phyloP scores from a whole-genome alignment of 1,140 invertebrate species.

The Nymphalis io region DNA sequence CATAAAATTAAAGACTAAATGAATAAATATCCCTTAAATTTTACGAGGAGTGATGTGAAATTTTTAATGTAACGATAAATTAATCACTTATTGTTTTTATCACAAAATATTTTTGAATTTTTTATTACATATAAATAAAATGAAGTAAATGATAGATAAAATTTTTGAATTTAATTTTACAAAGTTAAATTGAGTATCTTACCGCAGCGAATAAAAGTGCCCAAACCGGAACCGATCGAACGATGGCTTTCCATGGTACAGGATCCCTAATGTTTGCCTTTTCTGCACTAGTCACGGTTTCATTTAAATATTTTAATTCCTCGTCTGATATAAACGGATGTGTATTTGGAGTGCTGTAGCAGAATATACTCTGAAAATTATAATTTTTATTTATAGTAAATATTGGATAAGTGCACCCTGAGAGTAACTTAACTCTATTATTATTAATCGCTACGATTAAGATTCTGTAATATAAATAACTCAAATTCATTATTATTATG shows the following conservation, averaged over 20 bases:
- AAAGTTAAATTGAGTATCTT: constrained; percentile 42
- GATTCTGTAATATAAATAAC: too few species aligned
- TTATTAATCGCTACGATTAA: too few species aligned
- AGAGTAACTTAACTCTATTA: not conserved
- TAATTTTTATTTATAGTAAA: not conserved
- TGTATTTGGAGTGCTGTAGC: constrained; percentile 88
- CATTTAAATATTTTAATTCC: constrained; percentile 89
- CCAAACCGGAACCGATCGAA: constrained; percentile 89
- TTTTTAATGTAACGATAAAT: too few species aligned
- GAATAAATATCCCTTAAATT: too few species aligned
- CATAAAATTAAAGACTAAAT: too few species aligned
- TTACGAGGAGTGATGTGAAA: too few species aligned
- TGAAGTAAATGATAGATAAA: not conserved
- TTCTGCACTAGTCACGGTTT: constrained; percentile 82
- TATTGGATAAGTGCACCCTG: not conserved
- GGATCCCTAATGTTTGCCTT: constrained; percentile 80
- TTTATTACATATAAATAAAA: too few species aligned
- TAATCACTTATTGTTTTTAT: too few species aligned
- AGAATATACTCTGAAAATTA: constrained; percentile 81
- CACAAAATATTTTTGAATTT: too few species aligned
- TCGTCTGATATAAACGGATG: constrained; percentile 92
- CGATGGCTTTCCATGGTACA: constrained; percentile 86
- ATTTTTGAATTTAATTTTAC: not conserved
- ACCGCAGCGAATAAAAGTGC: constrained; percentile 85
- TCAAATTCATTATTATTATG: too few species aligned